These are phyloP conservation scores for Macropis europaea DNA, from an alignment of 2,888 invertebrate genomes.

Conservation along the genomic window DNA sequence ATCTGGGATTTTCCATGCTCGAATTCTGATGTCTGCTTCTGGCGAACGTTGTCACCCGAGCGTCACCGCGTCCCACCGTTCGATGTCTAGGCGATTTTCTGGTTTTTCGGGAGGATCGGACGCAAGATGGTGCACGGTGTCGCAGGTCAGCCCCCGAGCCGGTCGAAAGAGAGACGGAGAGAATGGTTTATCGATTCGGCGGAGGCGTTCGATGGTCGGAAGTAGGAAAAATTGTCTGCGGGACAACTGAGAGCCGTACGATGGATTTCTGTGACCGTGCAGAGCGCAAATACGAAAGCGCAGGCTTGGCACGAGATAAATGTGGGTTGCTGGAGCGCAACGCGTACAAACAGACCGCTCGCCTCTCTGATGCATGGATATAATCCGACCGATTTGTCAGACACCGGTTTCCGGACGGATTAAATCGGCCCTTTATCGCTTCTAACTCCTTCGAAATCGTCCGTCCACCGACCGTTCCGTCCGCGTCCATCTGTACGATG, in stretches of 20 bases:
- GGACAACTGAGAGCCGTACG: constrained; percentile 10
- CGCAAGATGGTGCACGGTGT: too few species aligned
- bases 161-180: too few species aligned
- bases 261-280: constrained; percentile 15
- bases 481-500: not conserved
- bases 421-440: constrained; percentile 23
- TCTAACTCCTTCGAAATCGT: constrained; percentile 8
- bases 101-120: too few species aligned
- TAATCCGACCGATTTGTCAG: constrained; percentile 44
- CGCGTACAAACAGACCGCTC: constrained; percentile 17
- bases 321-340: constrained; percentile 57
- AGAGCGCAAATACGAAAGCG: constrained; percentile 55
- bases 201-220: too few species aligned
- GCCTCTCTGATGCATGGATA: constrained; percentile 38
- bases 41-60: too few species aligned
- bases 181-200: too few species aligned
- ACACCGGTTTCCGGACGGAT: constrained; percentile 8
- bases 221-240: constrained; percentile 22
- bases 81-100: too few species aligned
- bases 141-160: too few species aligned
- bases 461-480: not conserved
- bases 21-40: too few species aligned
- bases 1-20: constrained; percentile 8
- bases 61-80: too few species aligned
- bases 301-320: constrained; percentile 68